Evolutionary conservation across 1,140 invertebrate species (phyloP).

Genomic region (Diabrotica virgifera): DNA sequence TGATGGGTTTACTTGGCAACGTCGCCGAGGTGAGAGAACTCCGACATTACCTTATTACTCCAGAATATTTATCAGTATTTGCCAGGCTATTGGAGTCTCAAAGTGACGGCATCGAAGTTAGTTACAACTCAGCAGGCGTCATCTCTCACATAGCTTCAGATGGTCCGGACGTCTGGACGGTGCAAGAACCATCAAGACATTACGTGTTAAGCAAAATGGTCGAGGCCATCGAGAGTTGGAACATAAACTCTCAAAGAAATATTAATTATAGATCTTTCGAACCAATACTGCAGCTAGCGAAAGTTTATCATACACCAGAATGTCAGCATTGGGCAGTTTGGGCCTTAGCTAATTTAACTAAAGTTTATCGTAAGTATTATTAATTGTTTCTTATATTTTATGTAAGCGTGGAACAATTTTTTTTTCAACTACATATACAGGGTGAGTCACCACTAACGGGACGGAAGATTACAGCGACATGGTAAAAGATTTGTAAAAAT

Average conservation of each 20-base stretch:
- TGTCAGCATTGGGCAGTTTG: slow-evolving; percentile 97
- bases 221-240: slow-evolving; percentile 82
- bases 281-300: slow-evolving; percentile 80
- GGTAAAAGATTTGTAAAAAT: too few species aligned
- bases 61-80: slow-evolving; percentile 82
- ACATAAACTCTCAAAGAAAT: slow-evolving; percentile 80
- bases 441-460: too few species aligned
- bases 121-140: slow-evolving; percentile 96
- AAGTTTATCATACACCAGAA: slow-evolving; percentile 78
- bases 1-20: slow-evolving; percentile 96
- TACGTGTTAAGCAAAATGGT: slow-evolving; percentile 75
- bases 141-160: slow-evolving; percentile 94
- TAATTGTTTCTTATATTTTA: neutral
- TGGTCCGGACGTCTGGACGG: slow-evolving; percentile 79
- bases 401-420: too few species aligned
- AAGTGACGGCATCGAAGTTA: slow-evolving; percentile 93
- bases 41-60: slow-evolving; percentile 80
- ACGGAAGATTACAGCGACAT: too few species aligned
- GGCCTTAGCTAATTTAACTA: slow-evolving; percentile 94
- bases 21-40: slow-evolving; percentile 90
- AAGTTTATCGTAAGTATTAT: slow-evolving; percentile 78
- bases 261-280: slow-evolving; percentile 97
- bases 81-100: slow-evolving; percentile 77
- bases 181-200: slow-evolving; percentile 65
- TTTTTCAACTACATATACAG: too few species aligned